A percentile compares a stretch with the other conserved stretches of the same genome.
Conservation (phyloP, 2,888 invertebrate species). For the Diplolepis rosae region DNA sequence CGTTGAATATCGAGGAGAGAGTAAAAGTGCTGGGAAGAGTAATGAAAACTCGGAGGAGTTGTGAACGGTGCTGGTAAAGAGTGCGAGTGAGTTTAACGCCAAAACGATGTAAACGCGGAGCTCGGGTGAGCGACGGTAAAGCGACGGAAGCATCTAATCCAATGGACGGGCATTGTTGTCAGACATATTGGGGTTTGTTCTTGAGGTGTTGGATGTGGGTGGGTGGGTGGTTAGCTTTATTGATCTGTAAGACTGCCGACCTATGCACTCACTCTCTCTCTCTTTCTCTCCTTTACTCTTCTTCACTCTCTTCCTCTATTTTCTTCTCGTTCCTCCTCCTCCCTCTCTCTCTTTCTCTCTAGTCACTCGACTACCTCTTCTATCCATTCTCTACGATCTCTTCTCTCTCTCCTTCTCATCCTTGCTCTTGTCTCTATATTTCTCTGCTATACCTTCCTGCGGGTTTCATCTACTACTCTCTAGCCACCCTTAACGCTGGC, state of each 20-base stretch:
- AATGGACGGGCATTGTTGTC: slow-evolving; percentile 68
- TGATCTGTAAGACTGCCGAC: slow-evolving; percentile 74
- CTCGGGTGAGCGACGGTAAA: slow-evolving; percentile 25
- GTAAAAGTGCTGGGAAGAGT: neutral
- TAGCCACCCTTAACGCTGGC: slow-evolving; percentile 69
- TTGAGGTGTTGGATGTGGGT: slow-evolving; percentile 66
- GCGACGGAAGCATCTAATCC: slow-evolving; percentile 67
- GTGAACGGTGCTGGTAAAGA: slow-evolving; percentile 11
- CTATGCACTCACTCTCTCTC: slow-evolving; percentile 64
- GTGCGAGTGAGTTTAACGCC: slow-evolving; percentile 39
- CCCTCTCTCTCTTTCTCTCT: slow-evolving; percentile 50
- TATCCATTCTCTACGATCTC: slow-evolving; percentile 10
- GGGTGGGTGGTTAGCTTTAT: slow-evolving; percentile 72
- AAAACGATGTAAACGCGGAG: slow-evolving; percentile 25
- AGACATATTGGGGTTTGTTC: slow-evolving; percentile 72
- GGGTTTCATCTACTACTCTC: slow-evolving; percentile 42
- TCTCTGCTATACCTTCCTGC: slow-evolving; percentile 33
- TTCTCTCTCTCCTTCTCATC: slow-evolving; percentile 35
- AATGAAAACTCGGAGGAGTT: slow-evolving; percentile 28
- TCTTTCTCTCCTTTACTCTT: slow-evolving; percentile 49
- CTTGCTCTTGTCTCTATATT: slow-evolving; percentile 31
- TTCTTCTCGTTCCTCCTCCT: slow-evolving; percentile 48
- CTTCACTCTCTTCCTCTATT: slow-evolving; percentile 47
- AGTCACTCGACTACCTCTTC: slow-evolving; percentile 56
- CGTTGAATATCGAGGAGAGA: slow-evolving; percentile 19